These are phyloP conservation scores for Telmatochromis sp. DNA, from an alignment of 2,113 vertebrate genomes.

Conservation along the genomic window DNA sequence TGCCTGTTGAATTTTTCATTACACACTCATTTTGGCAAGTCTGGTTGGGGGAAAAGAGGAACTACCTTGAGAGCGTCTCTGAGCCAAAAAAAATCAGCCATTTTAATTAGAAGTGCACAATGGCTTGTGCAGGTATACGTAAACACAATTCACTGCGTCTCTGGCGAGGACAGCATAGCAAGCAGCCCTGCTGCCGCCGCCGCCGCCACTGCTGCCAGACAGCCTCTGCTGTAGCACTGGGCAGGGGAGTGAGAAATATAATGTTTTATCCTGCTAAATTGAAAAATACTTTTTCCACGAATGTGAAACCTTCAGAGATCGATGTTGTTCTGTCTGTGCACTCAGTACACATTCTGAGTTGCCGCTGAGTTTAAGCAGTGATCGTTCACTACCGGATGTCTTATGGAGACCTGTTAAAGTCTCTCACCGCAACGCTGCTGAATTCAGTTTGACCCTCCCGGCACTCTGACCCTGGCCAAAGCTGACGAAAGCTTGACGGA, in stretches of 20 bases:
- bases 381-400: neutral
- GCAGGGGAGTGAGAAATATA: slow-evolving; percentile 11
- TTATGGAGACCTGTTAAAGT: slow-evolving; percentile 7
- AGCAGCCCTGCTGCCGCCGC: neutral
- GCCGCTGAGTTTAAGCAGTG: neutral
- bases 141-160: slow-evolving; percentile 18
- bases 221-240: neutral
- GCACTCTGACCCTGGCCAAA: neutral
- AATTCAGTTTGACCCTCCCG: neutral
- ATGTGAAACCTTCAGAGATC: neutral
- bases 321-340: neutral
- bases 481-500: slow-evolving; percentile 55
- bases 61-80: slow-evolving; percentile 26
- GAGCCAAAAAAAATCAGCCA: slow-evolving; percentile 31
- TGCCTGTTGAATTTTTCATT: slow-evolving; percentile 52
- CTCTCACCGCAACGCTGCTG: neutral
- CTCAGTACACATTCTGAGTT: neutral
- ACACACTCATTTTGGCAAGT: slow-evolving; percentile 11
- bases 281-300: neutral
- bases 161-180: neutral
- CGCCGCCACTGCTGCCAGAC: neutral
- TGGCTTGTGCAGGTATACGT: slow-evolving; percentile 30
- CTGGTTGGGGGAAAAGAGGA: neutral
- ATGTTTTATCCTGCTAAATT: neutral
- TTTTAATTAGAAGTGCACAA: slow-evolving; percentile 57